Evolutionary conservation across 2,888 invertebrate genomes (phyloP).

Genomic region (Escarpia spicata): DNA sequence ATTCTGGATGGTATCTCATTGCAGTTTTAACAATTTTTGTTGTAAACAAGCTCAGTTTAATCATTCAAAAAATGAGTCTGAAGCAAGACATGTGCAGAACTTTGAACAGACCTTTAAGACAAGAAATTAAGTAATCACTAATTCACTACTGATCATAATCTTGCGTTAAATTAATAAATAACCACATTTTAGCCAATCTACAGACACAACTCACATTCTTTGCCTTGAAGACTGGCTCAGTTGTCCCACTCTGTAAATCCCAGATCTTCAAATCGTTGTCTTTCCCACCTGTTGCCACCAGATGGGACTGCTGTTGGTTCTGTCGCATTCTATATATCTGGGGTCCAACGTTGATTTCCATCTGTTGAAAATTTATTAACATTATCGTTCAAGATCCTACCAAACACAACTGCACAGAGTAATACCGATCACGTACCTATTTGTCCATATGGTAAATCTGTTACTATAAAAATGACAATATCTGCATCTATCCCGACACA

Average conservation of each 20-base stretch:
- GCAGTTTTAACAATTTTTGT: no score
- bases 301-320: slow-evolving; percentile 70
- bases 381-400: not conserved
- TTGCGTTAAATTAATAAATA: no score
- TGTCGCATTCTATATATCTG: slow-evolving; percentile 76
- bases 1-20: no score
- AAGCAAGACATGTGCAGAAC: no score
- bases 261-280: slow-evolving; percentile 89
- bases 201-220: slow-evolving; percentile 71
- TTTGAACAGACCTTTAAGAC: no score
- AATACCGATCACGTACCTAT: not conserved
- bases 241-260: slow-evolving; percentile 71
- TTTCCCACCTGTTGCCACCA: slow-evolving; percentile 88
- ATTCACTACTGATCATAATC: no score
- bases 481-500: no score
- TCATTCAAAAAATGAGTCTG: no score
- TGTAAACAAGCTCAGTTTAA: no score
- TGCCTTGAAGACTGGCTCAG: slow-evolving; percentile 69
- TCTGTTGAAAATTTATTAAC: slow-evolving; percentile 17
- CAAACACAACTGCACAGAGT: not conserved
- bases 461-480: no score
- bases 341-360: slow-evolving; percentile 69
- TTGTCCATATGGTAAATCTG: not conserved
- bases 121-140: no score
- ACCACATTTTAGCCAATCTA: not conserved